Conservation (phyloP, 2,797 vertebrate genomes). For the Malacoraja senta region DNA sequence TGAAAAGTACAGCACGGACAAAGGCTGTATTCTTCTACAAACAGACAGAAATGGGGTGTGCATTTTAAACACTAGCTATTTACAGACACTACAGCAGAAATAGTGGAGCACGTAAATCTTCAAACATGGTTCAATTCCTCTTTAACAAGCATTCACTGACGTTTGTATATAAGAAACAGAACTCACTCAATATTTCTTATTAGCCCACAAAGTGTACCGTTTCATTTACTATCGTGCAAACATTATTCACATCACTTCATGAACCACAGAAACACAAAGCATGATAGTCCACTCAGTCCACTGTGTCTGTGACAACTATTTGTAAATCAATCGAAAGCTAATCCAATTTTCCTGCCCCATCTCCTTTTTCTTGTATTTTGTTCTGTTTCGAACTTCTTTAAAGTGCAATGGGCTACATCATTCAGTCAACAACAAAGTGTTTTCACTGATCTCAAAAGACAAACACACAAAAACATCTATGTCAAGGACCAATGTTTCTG, state of each 20-base stretch:
- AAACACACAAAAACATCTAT: too few relatives aligned
- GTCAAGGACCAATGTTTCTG: too few relatives aligned
- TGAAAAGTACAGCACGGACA: not conserved
- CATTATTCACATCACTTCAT: not conserved
- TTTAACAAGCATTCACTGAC: conserved; percentile 4
- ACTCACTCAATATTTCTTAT: not conserved
- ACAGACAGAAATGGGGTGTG: not conserved
- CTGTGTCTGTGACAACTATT: not conserved
- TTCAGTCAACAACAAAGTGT: too few relatives aligned
- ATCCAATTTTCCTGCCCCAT: too few relatives aligned
- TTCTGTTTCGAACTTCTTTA: not conserved
- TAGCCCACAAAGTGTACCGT: not conserved
- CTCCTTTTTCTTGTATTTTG: not conserved
- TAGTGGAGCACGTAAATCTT: not conserved
- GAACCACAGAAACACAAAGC: not conserved
- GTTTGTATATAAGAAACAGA: not conserved
- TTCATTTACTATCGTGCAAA: not conserved
- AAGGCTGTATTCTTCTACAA: not conserved
- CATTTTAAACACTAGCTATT: not conserved
- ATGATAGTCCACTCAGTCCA: not conserved
- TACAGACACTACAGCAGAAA: not conserved
- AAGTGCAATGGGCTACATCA: not conserved
- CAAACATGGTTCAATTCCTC: not conserved
- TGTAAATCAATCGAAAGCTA: not conserved
- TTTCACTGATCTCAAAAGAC: too few relatives aligned